Evolutionary conservation across 2,797 vertebrate species (phyloP).

Genomic region (Lagodon rhomboides): DNA sequence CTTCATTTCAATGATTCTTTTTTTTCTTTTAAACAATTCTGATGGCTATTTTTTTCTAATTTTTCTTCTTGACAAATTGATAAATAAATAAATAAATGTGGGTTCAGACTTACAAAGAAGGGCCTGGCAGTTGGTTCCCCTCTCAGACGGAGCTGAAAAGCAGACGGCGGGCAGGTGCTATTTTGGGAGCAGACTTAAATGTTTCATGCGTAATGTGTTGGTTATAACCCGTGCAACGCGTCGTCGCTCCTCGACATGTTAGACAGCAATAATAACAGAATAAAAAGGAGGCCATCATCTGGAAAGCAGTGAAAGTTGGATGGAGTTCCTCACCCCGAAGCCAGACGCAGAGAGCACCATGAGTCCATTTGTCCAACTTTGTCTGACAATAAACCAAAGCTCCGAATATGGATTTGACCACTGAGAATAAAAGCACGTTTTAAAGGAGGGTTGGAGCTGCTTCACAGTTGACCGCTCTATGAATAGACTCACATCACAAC

Average conservation of each 20-base stretch:
- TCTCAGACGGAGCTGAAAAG: conserved; percentile 7
- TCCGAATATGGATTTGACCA: conserved; percentile 34
- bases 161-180: conserved; percentile 46
- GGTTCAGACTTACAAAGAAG: neutral
- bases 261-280: conserved; percentile 70
- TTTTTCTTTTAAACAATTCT: neutral
- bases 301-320: conserved; percentile 76
- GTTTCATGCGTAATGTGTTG: conserved; percentile 66
- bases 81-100: neutral
- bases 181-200: conserved; percentile 56
- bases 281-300: conserved; percentile 67
- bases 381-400: conserved; percentile 30
- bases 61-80: neutral
- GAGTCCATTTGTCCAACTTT: conserved; percentile 28
- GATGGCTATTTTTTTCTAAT: neutral
- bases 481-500: neutral
- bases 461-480: neutral
- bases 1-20: neutral
- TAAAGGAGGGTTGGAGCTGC: conserved; percentile 14
- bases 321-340: conserved; percentile 51
- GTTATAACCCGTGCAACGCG: conserved; percentile 56
- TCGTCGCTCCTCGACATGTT: conserved; percentile 48
- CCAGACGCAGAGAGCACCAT: conserved; percentile 47
- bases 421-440: neutral
- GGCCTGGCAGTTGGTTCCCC: neutral